Conservation (phyloP, 2,797 vertebrate genomes). For the Mycteria americana region DNA sequence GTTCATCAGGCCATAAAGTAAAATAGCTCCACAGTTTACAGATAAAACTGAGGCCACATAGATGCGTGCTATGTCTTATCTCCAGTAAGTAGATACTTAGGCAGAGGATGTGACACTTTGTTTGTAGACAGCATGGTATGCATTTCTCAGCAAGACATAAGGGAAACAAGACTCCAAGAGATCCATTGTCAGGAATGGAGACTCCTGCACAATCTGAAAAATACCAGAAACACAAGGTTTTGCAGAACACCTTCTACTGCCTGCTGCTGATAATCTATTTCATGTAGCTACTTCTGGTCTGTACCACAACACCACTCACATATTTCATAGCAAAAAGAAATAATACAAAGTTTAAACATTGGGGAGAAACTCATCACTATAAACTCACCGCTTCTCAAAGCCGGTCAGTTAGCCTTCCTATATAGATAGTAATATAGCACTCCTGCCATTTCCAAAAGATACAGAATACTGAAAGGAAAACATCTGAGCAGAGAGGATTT, state of each 20-base stretch:
- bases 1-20: slow-evolving; percentile 79
- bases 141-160: slow-evolving; percentile 95
- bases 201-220: slow-evolving; percentile 96
- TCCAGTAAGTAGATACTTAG: slow-evolving; percentile 73
- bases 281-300: background rate
- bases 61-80: slow-evolving; percentile 72
- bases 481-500: background rate
- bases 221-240: slow-evolving; percentile 25
- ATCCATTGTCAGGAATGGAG: slow-evolving; percentile 98
- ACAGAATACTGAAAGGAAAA: background rate
- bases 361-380: background rate
- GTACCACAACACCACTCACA: accelerated
- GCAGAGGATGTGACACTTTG: slow-evolving; percentile 91
- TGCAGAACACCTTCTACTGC: background rate
- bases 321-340: background rate
- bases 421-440: background rate
- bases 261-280: background rate
- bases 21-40: slow-evolving; percentile 81
- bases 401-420: background rate
- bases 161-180: slow-evolving; percentile 98
- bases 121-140: slow-evolving; percentile 98
- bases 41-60: slow-evolving; percentile 78
- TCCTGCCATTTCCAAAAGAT: background rate
- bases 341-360: background rate
- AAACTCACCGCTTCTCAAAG: background rate